A percentile compares a stretch with the other conserved stretches of the same genome.
Evolutionary conservation across 92 coral and sea anemone genomes (phyloP).

Genomic region (Palythoa caribaeorum): DNA sequence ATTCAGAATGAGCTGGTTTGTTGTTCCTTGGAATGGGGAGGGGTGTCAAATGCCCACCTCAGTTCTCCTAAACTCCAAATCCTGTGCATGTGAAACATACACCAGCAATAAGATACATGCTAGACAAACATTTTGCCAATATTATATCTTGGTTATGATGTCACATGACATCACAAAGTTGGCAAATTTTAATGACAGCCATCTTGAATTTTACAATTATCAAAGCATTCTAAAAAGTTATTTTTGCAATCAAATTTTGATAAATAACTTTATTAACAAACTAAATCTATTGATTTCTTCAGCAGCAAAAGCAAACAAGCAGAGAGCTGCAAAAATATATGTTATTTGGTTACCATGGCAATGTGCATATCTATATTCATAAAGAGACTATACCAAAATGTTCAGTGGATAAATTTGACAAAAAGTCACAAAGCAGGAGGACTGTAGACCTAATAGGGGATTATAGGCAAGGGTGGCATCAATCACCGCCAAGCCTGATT

Average conservation of each 20-base stretch:
- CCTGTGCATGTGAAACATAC: no score
- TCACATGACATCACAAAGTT: neutral
- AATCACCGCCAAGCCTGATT: constrained; percentile 19
- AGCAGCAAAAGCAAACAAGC: neutral
- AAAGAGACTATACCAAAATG: constrained; percentile 38
- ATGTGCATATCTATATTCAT: constrained; percentile 9
- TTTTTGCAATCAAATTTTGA: constrained; percentile 19
- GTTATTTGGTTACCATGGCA: constrained; percentile 37
- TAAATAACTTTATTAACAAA: constrained; percentile 27
- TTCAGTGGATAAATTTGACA: constrained; percentile 32
- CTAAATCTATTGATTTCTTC: constrained; percentile 28
- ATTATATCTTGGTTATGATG: constrained; percentile 30
- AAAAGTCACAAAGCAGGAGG: constrained; percentile 32
- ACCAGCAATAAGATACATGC: neutral
- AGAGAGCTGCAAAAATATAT: constrained; percentile 9
- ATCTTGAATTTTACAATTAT: constrained; percentile 21
- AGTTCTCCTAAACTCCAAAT: neutral
- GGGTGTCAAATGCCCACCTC: constrained; percentile 7
- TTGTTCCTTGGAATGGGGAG: no score
- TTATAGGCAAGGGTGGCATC: constrained; percentile 40
- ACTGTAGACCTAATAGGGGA: constrained; percentile 37
- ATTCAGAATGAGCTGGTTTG: no score
- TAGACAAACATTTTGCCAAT: constrained; percentile 27
- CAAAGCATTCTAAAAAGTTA: constrained; percentile 24
- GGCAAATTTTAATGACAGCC: constrained; percentile 27